A percentile compares a stretch with the other conserved stretches of the same genome.
Evolutionary conservation across 2,113 vertebrate genomes (phyloP).

Genomic region (Lipophrys pholis): DNA sequence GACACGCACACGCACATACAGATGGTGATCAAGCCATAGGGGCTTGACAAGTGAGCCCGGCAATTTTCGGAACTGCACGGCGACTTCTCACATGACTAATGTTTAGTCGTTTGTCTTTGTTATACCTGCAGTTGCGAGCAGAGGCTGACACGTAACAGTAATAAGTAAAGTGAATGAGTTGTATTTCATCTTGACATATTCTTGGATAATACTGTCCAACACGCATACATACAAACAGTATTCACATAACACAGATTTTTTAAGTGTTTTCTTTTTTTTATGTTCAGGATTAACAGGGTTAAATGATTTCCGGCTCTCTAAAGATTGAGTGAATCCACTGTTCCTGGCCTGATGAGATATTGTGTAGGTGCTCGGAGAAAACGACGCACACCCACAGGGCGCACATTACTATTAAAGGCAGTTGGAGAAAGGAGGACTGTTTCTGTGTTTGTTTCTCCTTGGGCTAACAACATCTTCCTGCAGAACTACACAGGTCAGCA

Average conservation of each 20-base stretch:
- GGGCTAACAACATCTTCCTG: slow-evolving; percentile 60
- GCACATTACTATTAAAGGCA: slow-evolving; percentile 64
- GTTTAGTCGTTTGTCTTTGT: slow-evolving; percentile 47
- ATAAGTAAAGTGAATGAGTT: slow-evolving; percentile 38
- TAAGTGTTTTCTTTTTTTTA: slow-evolving; percentile 4
- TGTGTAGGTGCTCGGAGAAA: slow-evolving; percentile 46
- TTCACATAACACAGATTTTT: slow-evolving; percentile 14
- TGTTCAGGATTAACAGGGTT: slow-evolving; percentile 43
- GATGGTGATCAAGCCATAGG: slow-evolving; percentile 44
- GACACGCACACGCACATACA: not conserved
- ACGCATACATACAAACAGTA: slow-evolving; percentile 1
- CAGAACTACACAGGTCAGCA: slow-evolving; percentile 69
- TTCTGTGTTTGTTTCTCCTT: slow-evolving; percentile 63
- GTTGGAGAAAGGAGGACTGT: slow-evolving; percentile 43
- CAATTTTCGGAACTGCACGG: slow-evolving; percentile 20
- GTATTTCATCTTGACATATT: slow-evolving; percentile 36
- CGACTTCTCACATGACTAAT: slow-evolving; percentile 37
- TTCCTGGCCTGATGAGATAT: slow-evolving; percentile 47
- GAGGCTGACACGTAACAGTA: slow-evolving; percentile 24
- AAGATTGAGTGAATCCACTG: slow-evolving; percentile 36
- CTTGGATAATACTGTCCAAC: slow-evolving; percentile 20
- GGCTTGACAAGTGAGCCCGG: slow-evolving; percentile 14
- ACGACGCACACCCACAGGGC: slow-evolving; percentile 45
- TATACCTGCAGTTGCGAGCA: slow-evolving; percentile 40
- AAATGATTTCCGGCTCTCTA: slow-evolving; percentile 31